These are phyloP conservation scores for Gallinago paraguaiae DNA, from an alignment of 2,113 vertebrate species.

Conservation along the genomic window DNA sequence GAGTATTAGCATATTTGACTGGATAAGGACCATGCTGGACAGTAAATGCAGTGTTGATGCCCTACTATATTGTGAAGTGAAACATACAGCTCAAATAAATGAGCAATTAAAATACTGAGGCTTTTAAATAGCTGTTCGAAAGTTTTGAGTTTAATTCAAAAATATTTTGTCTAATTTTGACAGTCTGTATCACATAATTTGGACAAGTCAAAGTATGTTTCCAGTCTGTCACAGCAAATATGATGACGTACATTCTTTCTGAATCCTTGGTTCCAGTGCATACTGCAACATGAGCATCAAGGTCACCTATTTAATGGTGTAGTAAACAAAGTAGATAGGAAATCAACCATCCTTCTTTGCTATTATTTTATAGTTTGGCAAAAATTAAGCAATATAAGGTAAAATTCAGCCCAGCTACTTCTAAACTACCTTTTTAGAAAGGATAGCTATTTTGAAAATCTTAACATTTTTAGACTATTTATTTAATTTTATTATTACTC, in stretches of 20 bases:
- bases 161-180: not conserved
- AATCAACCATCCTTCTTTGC: not conserved
- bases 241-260: not conserved
- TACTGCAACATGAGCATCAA: not conserved
- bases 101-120: not conserved
- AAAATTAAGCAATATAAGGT: not conserved
- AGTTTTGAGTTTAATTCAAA: not conserved
- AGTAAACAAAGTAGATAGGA: not conserved
- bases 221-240: not conserved
- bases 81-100: not conserved
- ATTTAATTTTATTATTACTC: not conserved
- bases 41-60: not conserved
- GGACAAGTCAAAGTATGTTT: not conserved
- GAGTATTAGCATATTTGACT: not conserved
- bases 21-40: not conserved
- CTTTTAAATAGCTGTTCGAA: not conserved
- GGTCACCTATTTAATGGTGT: not conserved
- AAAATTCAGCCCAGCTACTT: not conserved
- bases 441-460: not conserved
- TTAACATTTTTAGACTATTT: not conserved
- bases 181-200: not conserved
- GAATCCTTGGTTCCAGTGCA: not conserved
- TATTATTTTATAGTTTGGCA: not conserved
- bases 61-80: not conserved
- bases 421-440: not conserved